phyloP scores from a whole-genome alignment of 2,888 invertebrate species.

The Epinotia bilunana region DNA sequence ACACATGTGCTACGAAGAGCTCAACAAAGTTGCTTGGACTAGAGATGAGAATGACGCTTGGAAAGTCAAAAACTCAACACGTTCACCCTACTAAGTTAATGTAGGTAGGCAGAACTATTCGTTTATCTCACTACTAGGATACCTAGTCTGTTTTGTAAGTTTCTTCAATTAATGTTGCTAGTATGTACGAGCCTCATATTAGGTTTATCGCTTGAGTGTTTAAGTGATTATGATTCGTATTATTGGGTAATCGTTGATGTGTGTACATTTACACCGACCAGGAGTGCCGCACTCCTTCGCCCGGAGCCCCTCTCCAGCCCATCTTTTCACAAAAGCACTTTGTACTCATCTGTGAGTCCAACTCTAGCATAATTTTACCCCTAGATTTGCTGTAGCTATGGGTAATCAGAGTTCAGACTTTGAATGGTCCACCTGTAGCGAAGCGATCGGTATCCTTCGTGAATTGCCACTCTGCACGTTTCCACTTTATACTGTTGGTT shows the following conservation, averaged over 20 bases:
- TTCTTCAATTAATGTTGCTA: background rate
- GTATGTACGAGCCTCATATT: background rate
- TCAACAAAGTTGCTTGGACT: conserved; percentile 26
- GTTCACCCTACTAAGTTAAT: background rate
- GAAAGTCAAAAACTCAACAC: background rate
- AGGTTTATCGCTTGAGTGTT: background rate
- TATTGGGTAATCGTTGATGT: conserved; percentile 4
- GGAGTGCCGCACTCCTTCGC: conserved; percentile 4
- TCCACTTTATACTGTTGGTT: conserved; percentile 53
- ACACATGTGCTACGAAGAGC: conserved; percentile 30
- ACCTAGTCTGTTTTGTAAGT: background rate
- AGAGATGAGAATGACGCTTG: conserved; percentile 1
- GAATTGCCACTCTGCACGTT: conserved; percentile 53
- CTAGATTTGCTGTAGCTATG: background rate
- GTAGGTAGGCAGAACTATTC: too few species aligned
- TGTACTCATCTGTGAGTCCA: background rate
- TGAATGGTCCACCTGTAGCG: background rate
- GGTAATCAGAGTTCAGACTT: background rate
- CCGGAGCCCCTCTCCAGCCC: conserved; percentile 57
- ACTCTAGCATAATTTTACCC: background rate
- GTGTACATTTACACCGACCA: conserved; percentile 18
- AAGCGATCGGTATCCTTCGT: background rate
- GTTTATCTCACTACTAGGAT: background rate
- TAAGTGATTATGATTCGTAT: conserved; percentile 11
- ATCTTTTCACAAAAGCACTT: background rate